Conservation (phyloP, 2,797 vertebrate species). For the Botia almorhae region DNA sequence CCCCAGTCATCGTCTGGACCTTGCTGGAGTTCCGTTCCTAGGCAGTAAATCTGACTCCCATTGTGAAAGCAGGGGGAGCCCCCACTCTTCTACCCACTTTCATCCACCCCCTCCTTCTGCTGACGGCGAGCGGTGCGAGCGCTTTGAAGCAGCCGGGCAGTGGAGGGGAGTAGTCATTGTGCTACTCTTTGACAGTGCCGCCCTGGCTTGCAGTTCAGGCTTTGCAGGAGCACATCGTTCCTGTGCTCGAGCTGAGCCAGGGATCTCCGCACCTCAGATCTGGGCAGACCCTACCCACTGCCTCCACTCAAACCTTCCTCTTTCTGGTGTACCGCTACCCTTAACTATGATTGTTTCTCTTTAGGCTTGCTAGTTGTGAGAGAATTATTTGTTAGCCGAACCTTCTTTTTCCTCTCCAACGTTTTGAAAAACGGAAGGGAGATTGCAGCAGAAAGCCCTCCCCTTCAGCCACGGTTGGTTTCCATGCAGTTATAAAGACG, state of each 20-base stretch:
- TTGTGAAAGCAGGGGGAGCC: slow-evolving; percentile 71
- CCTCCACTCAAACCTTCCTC: slow-evolving; percentile 56
- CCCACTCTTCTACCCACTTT: slow-evolving; percentile 49
- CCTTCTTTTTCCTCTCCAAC: background rate
- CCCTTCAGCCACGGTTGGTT: background rate
- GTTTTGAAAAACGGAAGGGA: background rate
- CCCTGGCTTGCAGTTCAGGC: slow-evolving; percentile 81
- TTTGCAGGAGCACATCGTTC: slow-evolving; percentile 79
- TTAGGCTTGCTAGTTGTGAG: too few species aligned
- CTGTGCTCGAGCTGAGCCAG: slow-evolving; percentile 59
- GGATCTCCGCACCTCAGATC: slow-evolving; percentile 87
- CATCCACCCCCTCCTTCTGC: slow-evolving; percentile 62
- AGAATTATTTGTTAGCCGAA: background rate
- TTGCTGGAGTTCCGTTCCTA: slow-evolving; percentile 58
- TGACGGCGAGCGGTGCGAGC: slow-evolving; percentile 77
- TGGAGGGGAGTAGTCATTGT: slow-evolving; percentile 85
- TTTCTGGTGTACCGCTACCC: background rate
- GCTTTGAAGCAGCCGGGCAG: slow-evolving; percentile 90
- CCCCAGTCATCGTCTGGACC: slow-evolving; percentile 39
- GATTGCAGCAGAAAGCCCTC: background rate
- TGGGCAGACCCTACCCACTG: slow-evolving; percentile 75
- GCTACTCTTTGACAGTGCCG: slow-evolving; percentile 83
- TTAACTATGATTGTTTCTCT: too few species aligned
- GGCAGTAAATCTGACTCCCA: slow-evolving; percentile 70
- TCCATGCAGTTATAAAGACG: slow-evolving; percentile 59